A percentile compares a stretch with the other conserved stretches of the same genome.
phyloP scores from a whole-genome alignment of 2,113 vertebrate genomes.

The Theristicus caerulescens region DNA sequence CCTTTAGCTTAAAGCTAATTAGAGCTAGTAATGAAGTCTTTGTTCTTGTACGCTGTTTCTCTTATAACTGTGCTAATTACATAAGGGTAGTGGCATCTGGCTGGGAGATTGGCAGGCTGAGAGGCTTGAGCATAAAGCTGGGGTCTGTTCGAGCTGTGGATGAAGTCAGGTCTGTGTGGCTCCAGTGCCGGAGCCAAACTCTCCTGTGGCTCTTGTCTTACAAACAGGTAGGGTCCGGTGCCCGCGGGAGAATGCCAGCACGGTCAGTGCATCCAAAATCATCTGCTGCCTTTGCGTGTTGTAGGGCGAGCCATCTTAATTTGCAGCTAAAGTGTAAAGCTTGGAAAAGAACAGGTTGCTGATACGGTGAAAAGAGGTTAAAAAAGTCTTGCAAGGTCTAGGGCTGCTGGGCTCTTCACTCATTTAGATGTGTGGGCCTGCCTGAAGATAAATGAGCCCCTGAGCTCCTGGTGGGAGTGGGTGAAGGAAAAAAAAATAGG shows the following conservation, averaged over 20 bases:
- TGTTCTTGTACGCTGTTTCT: not conserved
- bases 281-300: not conserved
- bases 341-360: not conserved
- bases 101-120: not conserved
- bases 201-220: not conserved
- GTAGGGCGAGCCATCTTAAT: not conserved
- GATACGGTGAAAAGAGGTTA: not conserved
- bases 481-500: not conserved
- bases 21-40: slow-evolving; percentile 19
- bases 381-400: not conserved
- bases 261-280: not conserved
- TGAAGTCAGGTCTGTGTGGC: not conserved
- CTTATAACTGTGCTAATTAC: not conserved
- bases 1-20: slow-evolving; percentile 27
- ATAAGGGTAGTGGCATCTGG: not conserved
- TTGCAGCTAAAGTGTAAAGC: not conserved
- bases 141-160: not conserved
- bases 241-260: accelerated
- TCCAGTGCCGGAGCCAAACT: not conserved
- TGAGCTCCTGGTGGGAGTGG: not conserved
- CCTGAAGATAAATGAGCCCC: not conserved
- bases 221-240: not conserved
- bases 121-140: not conserved
- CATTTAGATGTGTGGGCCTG: not conserved
- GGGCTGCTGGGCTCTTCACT: not conserved